A percentile compares a stretch with the other conserved stretches of the same genome.
phyloP scores from a whole-genome alignment of 1,140 invertebrate genomes.

The Pseudomyrmex sp. region DNA sequence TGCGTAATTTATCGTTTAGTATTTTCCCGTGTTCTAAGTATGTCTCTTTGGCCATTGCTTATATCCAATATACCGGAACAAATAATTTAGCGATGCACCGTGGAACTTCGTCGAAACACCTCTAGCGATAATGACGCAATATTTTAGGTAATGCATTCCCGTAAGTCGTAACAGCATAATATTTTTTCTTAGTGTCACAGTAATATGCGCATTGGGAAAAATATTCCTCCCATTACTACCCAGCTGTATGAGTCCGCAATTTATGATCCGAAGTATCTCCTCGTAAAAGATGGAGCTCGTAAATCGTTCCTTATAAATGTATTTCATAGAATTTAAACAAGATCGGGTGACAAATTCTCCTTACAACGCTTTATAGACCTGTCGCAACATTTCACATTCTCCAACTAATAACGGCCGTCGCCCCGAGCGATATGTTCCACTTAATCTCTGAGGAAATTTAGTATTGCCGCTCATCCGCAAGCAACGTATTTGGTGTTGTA shows the following conservation, averaged over 20 bases:
- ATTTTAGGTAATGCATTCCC: conserved; percentile 56
- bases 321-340: conserved; percentile 71
- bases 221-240: conserved; percentile 65
- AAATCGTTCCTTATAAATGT: conserved; percentile 65
- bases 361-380: conserved; percentile 53
- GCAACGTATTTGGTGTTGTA: conserved; percentile 6
- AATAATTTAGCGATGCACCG: conserved; percentile 42
- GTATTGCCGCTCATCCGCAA: conserved; percentile 30
- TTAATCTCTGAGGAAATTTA: conserved; percentile 57
- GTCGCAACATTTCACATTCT: conserved; percentile 60
- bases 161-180: conserved; percentile 55
- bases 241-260: conserved; percentile 60
- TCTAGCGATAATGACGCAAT: conserved; percentile 49
- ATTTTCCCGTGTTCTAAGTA: conserved; percentile 37
- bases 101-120: conserved; percentile 43
- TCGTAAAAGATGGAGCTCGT: conserved; percentile 38
- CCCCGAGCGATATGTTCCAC: conserved; percentile 47
- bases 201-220: conserved; percentile 67
- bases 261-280: conserved; percentile 60
- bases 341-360: conserved; percentile 56
- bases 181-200: conserved; percentile 49
- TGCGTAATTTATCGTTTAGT: conserved; percentile 43
- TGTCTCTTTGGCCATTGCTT: neutral
- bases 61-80: conserved; percentile 23
- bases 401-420: conserved; percentile 42